A percentile compares a stretch with the other conserved stretches of the same genome.
phyloP scores from a whole-genome alignment of 2,113 vertebrate species.

The Bubalus kerabau region DNA sequence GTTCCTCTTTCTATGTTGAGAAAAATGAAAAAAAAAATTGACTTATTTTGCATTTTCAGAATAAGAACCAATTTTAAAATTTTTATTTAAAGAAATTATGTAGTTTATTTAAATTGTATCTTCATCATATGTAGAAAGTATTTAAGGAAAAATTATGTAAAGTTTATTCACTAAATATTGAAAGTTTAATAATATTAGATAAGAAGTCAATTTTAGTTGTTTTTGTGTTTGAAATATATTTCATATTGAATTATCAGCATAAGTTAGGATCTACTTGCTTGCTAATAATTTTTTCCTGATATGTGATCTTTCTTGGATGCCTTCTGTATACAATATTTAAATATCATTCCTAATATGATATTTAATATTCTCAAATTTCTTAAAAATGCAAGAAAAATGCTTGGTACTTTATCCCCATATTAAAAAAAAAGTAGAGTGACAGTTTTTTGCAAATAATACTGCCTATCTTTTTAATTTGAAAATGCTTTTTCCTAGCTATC shows the following conservation, averaged over 20 bases:
- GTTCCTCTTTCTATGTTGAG: neutral
- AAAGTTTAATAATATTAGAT: neutral
- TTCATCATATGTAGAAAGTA: neutral
- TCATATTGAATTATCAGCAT: neutral
- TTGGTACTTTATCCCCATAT: neutral
- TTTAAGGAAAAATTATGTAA: neutral
- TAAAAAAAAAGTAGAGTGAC: neutral
- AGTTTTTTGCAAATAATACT: neutral
- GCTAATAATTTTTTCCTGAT: neutral
- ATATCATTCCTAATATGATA: neutral
- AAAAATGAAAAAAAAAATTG: neutral
- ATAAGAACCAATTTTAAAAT: neutral
- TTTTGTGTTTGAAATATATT: neutral
- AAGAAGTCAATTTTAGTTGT: neutral
- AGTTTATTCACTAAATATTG: neutral
- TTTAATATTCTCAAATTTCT: neutral
- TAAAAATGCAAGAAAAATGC: neutral
- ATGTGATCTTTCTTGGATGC: neutral
- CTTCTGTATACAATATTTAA: neutral
- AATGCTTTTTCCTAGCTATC: neutral
- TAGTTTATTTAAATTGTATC: neutral
- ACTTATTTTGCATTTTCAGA: neutral
- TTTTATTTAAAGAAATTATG: neutral
- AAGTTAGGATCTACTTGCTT: neutral
- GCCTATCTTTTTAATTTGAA: neutral